Base-by-base conservation (phyloP, 2,888 invertebrate genomes). In the Drosophila neoperkinsi region DNA sequence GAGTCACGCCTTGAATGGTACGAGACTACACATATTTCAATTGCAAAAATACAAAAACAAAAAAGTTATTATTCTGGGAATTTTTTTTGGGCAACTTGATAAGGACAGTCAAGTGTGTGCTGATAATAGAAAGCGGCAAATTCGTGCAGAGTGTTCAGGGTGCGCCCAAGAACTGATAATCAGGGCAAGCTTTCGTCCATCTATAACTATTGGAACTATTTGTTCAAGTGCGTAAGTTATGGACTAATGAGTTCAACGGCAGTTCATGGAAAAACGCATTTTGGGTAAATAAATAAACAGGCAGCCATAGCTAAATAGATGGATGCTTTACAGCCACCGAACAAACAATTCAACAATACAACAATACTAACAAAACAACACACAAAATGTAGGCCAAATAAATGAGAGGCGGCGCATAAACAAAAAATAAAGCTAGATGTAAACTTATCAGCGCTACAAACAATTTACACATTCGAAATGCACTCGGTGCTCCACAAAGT, bases 341-440 rank as follows among this genome's bases (percentile, higher is more conserved):
- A 49, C 55, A 72, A 69, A 72, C 79, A 71, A 67, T 38, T 46
- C 46, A 71, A 70, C 58, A 75, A 58, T n/a, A 16, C 43, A 63
- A 59, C 57, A 63, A 53, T 25, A 43, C 51, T 61, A 25, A 66
- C 43, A 34, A 43, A 18, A 55, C 41, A 36, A 63, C 66, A 73
- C 63, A 65, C 72, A 52, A 73, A 71, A 87, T 87, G 74, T 85
- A 81, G 88, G 90, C 84, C 84, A 85, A 79, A 73, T 84, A 62
- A 73, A 67, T 65, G 84, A 55, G 71, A 38, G 51, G 33, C 58
- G 50, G 53, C 43, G 52, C 71, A 74, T 89, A 84, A 84, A 84
- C 87, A 89, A 89, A 81, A 81, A 58, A 2, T 33, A 25, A 38
- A 33, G 43, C 36, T 25, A 31, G 31, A 55, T 68, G 70, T 73